Base-by-base conservation (phyloP, 2,888 invertebrate species). In the Hipparchia sbordonii region DNA sequence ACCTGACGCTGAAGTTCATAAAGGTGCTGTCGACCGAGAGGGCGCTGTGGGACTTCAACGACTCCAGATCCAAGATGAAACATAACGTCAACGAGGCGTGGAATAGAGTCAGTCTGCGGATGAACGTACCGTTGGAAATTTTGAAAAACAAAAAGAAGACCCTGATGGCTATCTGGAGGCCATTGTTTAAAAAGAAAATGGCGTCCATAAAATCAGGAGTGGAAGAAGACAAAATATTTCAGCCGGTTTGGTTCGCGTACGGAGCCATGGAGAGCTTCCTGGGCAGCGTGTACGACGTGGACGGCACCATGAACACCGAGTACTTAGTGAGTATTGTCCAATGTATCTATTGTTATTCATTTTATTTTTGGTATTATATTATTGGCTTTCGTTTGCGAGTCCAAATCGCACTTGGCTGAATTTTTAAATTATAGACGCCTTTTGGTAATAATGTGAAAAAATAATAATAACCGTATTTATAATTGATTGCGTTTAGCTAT, bases 21-120 rank as follows among this genome's bases (percentile, higher is more conserved):
- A 2, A 8, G 3, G 13, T 13, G 6, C 7, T 57, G 8, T 23
- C 57, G 8, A 3, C 2, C 57, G 57, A 57, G 57, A 13, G 23
- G 3, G 57, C 57, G 7, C 57, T 57, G 57, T 57, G 57, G 57
- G 57, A 57, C 23, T 57, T 57, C 23, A 57, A 23, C 57, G 57
- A 57, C 23, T 13, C 23, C 57, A 57, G 13, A 23, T 57, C 13
- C 57, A 57, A 57, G 23, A 23, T 57, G 57, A 57, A 57, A 7
- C 57, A 57, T 2, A 57, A 57, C 8, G 57, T 23, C 2, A 23
- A 8, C 8, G 57, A 57, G 3, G 57, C 57, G 23, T 57, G 57
- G 57, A 2, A 3, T 8, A 57, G 57, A 13, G 13, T 57, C 7
- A 57, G 57, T 7, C 8, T 13, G 2, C 7, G 8, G 4, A 57